These are phyloP conservation scores for Pionites leucogaster DNA, from an alignment of 2,113 vertebrate genomes.

Conservation along the genomic window DNA sequence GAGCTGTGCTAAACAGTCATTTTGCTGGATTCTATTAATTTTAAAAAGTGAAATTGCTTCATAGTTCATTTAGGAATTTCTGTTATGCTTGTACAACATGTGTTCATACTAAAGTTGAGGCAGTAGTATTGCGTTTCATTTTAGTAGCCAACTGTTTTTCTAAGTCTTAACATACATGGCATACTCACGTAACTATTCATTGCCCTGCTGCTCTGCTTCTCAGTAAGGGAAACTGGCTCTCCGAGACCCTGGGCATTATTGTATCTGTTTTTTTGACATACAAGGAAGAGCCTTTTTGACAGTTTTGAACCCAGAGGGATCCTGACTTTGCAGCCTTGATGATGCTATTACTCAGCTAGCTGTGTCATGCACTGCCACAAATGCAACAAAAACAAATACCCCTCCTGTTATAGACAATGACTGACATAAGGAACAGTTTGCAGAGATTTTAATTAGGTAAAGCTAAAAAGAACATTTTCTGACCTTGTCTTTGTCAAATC, in stretches of 20 bases:
- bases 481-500: neutral
- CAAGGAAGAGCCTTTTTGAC: neutral
- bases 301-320: neutral
- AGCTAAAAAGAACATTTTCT: neutral
- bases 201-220: neutral
- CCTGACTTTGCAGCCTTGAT: neutral
- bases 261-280: neutral
- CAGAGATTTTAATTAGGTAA: neutral
- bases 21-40: neutral
- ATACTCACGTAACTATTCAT: neutral
- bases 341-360: neutral
- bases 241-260: neutral
- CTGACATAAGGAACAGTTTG: neutral
- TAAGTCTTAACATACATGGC: neutral
- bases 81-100: neutral
- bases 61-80: slow-evolving; percentile 20
- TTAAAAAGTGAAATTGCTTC: neutral
- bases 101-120: neutral
- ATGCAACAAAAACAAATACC: neutral
- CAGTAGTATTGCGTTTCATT: neutral
- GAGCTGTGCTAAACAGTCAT: neutral
- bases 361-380: neutral
- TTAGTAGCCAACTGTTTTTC: neutral
- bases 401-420: neutral
- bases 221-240: neutral